Evolutionary conservation across 1,140 invertebrate genomes (phyloP).

Genomic region (Drosophila arawakana): DNA sequence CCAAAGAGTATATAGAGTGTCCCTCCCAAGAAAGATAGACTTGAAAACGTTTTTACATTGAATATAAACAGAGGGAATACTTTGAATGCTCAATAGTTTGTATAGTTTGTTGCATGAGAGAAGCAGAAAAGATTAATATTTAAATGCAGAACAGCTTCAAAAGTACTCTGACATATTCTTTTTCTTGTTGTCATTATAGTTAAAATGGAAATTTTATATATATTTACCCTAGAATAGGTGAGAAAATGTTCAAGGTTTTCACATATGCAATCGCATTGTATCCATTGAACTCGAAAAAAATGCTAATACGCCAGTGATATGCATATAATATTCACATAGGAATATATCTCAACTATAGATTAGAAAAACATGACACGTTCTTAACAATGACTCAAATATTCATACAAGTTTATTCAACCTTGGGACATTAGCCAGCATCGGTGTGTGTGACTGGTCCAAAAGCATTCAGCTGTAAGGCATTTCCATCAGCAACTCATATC

Average conservation of each 20-base stretch:
- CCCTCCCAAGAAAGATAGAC: background rate
- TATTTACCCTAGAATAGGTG: too few relatives aligned
- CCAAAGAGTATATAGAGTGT: background rate
- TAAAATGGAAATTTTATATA: too few relatives aligned
- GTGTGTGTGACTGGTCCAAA: conserved; percentile 7
- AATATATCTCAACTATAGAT: conserved; percentile 2
- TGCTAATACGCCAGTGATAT: too few relatives aligned
- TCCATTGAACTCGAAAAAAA: too few relatives aligned
- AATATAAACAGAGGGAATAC: background rate
- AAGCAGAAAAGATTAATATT: too few relatives aligned
- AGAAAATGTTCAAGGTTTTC: too few relatives aligned
- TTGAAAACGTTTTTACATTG: background rate
- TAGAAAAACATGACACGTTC: conserved; percentile 18
- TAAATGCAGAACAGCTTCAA: too few relatives aligned
- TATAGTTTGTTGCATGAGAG: too few relatives aligned
- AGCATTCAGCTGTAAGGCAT: conserved; percentile 10
- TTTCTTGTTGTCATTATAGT: too few relatives aligned
- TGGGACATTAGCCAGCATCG: background rate
- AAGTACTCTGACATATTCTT: background rate
- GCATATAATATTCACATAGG: background rate
- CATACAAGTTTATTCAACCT: background rate
- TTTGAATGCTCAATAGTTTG: too few relatives aligned
- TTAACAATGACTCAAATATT: conserved; percentile 6
- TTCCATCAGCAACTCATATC: background rate
- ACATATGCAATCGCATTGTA: too few relatives aligned